A percentile compares a stretch with the other conserved stretches of the same genome.
phyloP scores from a whole-genome alignment of 2,113 vertebrate genomes.

The Platichthys stellatus region DNA sequence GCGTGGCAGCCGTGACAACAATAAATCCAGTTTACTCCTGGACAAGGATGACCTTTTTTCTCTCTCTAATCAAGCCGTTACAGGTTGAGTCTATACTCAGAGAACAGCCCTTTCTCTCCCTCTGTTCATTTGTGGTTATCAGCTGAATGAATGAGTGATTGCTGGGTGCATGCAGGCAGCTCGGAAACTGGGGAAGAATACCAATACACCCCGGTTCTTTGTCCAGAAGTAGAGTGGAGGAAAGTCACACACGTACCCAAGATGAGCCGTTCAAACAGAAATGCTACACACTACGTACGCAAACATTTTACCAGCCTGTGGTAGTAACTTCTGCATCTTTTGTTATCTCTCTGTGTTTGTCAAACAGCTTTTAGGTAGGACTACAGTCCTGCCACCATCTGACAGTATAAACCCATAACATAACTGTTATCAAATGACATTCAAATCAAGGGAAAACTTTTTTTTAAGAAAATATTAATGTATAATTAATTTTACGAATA shows the following conservation, averaged over 20 bases:
- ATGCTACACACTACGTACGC: neutral
- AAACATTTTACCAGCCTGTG: no score
- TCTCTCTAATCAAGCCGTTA: constrained; percentile 69
- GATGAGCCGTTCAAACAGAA: neutral
- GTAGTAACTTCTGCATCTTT: no score
- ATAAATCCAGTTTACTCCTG: constrained; percentile 77
- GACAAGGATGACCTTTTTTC: constrained; percentile 77
- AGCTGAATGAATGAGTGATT: constrained; percentile 17
- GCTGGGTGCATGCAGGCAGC: neutral
- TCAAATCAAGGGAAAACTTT: no score
- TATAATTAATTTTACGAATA: no score
- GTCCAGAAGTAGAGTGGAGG: neutral
- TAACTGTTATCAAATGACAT: no score
- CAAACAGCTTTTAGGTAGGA: no score
- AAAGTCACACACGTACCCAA: neutral
- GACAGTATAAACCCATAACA: no score
- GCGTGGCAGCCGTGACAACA: constrained; percentile 52
- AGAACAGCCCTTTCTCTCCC: constrained; percentile 1
- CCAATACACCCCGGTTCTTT: neutral
- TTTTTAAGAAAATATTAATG: no score
- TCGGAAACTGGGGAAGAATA: constrained; percentile 20
- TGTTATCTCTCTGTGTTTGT: no score
- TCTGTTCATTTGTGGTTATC: constrained; percentile 38
- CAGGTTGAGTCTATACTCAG: constrained; percentile 41
- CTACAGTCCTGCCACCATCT: no score